Base-by-base conservation (phyloP, 2,797 vertebrate genomes). In the Sciurus carolinensis region DNA sequence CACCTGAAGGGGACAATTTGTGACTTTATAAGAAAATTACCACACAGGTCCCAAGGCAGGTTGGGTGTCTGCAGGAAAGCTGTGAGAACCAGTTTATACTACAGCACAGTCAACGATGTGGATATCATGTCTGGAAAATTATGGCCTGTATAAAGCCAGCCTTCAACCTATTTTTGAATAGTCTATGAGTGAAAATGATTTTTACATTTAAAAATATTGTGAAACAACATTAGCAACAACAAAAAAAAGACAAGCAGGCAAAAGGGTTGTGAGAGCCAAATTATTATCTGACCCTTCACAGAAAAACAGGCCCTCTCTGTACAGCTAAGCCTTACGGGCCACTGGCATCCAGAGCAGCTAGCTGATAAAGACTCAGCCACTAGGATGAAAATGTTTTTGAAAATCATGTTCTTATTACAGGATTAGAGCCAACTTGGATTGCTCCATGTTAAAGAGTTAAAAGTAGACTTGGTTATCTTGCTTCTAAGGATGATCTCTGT, bases 121-220 rank as follows among this genome's bases (percentile, higher is more conserved):
- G 80, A 76, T 33, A 66, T 80, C 57, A 28, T 9, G 18, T 67
- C n/a, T 89, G 72, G 72, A 7, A 62, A 71, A 64, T 36, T 3
- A 30, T 5, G 54, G 22, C 47, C 50, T 33, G 0, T 50, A 66
- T 22, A 91, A 44, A 88, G 36, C 24, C 69, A 81, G 39, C 33
- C 11, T 0, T 7, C 10, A 11, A 26, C 24, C 36, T 92, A n/a
- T 24, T 84, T 59, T 57, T 87, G 39, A 73, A 69, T 14, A 69
- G 26, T 6, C 50, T 83, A 5, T 54, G n/a, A 91, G 9, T 17
- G 59, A 71, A 94, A 88, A 75, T 13, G 7, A 71, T 20, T 81
- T 96, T 84, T 73, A 30, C 26, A 39, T 80, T 75, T 87, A 47
- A 50, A 52, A 80, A 88, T 79, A 66, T n/a, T 76, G 13, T 75